These are phyloP conservation scores for Hylaea fasciaria DNA, from an alignment of 2,888 invertebrate species.

Conservation along the genomic window DNA sequence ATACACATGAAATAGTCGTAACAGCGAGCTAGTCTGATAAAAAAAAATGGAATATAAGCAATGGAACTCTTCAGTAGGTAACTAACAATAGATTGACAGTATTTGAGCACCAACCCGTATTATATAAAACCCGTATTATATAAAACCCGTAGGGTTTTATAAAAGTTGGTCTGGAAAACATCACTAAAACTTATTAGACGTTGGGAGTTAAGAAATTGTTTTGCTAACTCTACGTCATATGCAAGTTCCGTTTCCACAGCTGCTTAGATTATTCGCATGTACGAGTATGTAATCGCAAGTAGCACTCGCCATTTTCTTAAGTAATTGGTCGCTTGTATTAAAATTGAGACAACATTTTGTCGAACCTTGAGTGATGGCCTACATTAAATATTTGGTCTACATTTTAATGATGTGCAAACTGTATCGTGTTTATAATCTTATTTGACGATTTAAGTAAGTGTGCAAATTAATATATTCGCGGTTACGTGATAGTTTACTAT, in stretches of 20 bases:
- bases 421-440: background rate
- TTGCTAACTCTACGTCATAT: constrained; percentile 48
- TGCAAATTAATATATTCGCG: background rate
- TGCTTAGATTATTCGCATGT: constrained; percentile 49
- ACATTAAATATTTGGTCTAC: constrained; percentile 4
- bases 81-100: too few relatives aligned
- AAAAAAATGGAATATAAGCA: too few relatives aligned
- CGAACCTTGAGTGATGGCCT: constrained; percentile 25
- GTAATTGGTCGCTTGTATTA: constrained; percentile 49
- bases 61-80: too few relatives aligned
- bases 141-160: too few relatives aligned
- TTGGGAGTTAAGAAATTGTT: constrained; percentile 10
- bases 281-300: constrained; percentile 22
- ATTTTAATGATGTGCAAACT: constrained; percentile 2
- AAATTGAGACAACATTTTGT: constrained; percentile 8
- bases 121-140: too few relatives aligned
- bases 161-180: too few relatives aligned
- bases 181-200: too few relatives aligned
- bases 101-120: too few relatives aligned
- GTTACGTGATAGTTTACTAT: too few relatives aligned
- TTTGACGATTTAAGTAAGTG: background rate
- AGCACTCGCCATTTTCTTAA: constrained; percentile 57
- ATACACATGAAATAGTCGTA: too few relatives aligned
- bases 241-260: constrained; percentile 62
- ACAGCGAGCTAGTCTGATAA: too few relatives aligned